phyloP scores from a whole-genome alignment of 2,113 vertebrate genomes.

The Nettapus auritus region DNA sequence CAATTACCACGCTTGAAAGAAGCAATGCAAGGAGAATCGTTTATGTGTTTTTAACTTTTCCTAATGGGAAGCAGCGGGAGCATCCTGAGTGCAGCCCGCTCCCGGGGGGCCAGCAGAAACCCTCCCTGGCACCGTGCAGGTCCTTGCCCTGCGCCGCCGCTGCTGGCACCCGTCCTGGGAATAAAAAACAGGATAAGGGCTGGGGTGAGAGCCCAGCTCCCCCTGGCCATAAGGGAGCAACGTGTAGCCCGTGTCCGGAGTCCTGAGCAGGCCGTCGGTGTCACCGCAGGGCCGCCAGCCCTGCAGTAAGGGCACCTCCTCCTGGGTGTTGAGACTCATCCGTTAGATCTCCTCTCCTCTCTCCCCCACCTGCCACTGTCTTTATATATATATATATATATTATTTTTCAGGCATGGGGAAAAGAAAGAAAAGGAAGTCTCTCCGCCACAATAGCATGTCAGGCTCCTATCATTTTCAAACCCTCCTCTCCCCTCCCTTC shows the following conservation, averaged over 20 bases:
- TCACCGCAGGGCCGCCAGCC: fast-evolving
- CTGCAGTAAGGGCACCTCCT: background rate
- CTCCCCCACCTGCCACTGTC: background rate
- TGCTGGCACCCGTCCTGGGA: fast-evolving
- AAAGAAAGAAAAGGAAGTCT: conserved; percentile 52
- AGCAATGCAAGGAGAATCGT: background rate
- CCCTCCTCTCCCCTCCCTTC: conserved; percentile 63
- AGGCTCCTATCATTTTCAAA: conserved; percentile 62
- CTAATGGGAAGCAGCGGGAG: background rate
- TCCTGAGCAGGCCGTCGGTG: background rate
- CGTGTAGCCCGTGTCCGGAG: background rate
- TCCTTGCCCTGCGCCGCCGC: background rate
- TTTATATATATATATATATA: background rate
- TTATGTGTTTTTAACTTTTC: background rate
- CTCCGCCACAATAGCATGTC: conserved; percentile 41
- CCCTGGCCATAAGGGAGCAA: background rate
- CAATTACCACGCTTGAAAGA: background rate
- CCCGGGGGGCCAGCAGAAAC: background rate
- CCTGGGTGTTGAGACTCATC: conserved; percentile 19
- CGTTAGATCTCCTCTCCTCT: conserved; percentile 16
- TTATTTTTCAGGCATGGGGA: conserved; percentile 20
- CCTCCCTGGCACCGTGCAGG: fast-evolving
- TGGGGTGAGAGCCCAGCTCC: background rate
- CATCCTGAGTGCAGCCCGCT: background rate
- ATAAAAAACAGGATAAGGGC: background rate